These are phyloP conservation scores for Harmothoe impar DNA, from an alignment of 2,888 invertebrate species.

Conservation along the genomic window DNA sequence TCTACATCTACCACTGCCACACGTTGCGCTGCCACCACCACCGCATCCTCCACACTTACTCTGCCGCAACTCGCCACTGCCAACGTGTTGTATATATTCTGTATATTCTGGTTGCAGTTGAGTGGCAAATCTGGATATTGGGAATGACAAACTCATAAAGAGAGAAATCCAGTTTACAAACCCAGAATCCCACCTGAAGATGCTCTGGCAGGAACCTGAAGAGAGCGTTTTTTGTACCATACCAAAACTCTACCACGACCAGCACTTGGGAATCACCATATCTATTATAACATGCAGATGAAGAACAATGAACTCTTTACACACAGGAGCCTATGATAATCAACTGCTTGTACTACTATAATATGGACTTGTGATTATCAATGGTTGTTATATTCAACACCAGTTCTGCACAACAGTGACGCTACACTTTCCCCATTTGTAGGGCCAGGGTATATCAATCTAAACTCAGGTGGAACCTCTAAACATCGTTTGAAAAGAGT, in stretches of 20 bases:
- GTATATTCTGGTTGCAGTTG: constrained; percentile 29
- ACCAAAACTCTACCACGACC: background rate
- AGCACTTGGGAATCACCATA: background rate
- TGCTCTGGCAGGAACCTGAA: background rate
- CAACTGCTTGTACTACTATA: too few species aligned
- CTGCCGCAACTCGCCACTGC: background rate
- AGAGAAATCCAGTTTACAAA: background rate
- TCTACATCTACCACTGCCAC: constrained; percentile 28
- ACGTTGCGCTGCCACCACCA: background rate
- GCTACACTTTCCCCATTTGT: too few species aligned
- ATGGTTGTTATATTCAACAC: too few species aligned
- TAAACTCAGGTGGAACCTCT: too few species aligned
- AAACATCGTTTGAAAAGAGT: too few species aligned
- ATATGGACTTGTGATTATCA: too few species aligned
- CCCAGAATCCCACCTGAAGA: background rate
- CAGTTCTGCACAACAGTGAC: too few species aligned
- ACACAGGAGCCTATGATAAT: too few species aligned
- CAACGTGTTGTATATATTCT: constrained; percentile 16
- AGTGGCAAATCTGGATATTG: constrained; percentile 42
- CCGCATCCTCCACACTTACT: background rate
- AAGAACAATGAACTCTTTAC: too few species aligned
- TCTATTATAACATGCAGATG: background rate
- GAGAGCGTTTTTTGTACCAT: background rate
- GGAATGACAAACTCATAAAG: background rate
- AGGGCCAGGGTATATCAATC: too few species aligned